Conservation (phyloP, 2,888 invertebrate species). For the Archips xylosteana region DNA sequence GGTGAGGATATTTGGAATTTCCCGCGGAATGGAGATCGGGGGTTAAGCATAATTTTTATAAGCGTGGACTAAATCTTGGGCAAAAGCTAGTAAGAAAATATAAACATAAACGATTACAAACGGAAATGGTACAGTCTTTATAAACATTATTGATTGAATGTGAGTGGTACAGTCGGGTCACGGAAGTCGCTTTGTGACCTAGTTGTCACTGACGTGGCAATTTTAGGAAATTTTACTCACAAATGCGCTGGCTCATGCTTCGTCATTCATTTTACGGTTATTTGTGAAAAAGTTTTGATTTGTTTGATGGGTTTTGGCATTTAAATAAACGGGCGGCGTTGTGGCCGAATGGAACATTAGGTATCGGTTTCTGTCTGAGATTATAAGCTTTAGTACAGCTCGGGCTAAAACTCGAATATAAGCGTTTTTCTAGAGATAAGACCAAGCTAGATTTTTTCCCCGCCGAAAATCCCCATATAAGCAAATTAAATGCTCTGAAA, state of each 20-base stretch:
- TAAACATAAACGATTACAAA: neutral
- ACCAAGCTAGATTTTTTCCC: no score
- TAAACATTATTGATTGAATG: slow-evolving; percentile 25
- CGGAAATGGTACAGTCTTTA: neutral
- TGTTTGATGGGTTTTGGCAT: slow-evolving; percentile 2
- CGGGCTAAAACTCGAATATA: no score
- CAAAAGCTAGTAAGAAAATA: no score
- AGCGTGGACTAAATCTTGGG: no score
- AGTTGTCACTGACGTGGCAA: slow-evolving; percentile 36
- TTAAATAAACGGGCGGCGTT: neutral
- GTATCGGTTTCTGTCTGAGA: no score
- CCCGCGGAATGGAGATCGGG: no score
- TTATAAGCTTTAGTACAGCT: no score
- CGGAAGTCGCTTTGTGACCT: slow-evolving; percentile 36
- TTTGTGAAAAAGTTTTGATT: slow-evolving; percentile 22
- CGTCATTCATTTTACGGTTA: slow-evolving; percentile 12
- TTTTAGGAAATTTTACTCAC: slow-evolving; percentile 39
- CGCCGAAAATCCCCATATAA: no score
- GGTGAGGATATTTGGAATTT: no score
- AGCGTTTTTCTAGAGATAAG: no score
- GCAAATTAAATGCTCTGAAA: no score
- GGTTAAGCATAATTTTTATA: no score
- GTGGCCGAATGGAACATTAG: neutral
- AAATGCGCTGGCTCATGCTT: slow-evolving; percentile 33
- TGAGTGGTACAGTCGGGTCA: slow-evolving; percentile 4